Conservation (phyloP, 2,797 vertebrate genomes). For the Eulemur mongoz region DNA sequence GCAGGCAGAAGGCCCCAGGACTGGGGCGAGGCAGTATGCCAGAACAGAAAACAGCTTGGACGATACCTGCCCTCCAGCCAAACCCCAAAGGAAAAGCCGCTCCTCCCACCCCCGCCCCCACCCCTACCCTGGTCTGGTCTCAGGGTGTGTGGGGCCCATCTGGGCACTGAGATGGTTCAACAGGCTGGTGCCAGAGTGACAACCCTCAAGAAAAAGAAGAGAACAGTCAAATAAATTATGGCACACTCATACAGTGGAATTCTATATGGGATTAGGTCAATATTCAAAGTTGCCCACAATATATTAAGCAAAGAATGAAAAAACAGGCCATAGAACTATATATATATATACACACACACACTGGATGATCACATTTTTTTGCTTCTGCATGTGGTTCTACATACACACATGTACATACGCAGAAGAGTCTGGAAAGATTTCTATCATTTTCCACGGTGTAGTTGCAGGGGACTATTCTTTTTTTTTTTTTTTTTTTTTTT, state of each 20-base stretch:
- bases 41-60: neutral
- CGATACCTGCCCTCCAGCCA: neutral
- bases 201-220: neutral
- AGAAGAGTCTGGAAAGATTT: neutral
- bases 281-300: neutral
- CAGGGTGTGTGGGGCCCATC: neutral
- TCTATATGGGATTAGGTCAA: neutral
- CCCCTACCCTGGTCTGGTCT: neutral
- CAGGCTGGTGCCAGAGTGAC: neutral
- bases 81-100: neutral
- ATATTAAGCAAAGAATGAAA: neutral
- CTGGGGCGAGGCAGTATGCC: neutral
- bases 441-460: neutral
- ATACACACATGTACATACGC: neutral
- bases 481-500: no score
- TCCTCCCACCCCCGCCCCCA: no score
- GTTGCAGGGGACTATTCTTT: neutral
- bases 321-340: neutral
- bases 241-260: neutral
- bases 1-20: neutral
- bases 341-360: neutral
- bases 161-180: neutral
- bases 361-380: neutral
- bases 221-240: neutral
- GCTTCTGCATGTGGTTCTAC: neutral